Percentiles rank a stretch among this genome's conserved stretches.
These are phyloP conservation scores for Drosophila micromelanica DNA, from an alignment of 1,140 invertebrate genomes.

Conservation along the genomic window DNA sequence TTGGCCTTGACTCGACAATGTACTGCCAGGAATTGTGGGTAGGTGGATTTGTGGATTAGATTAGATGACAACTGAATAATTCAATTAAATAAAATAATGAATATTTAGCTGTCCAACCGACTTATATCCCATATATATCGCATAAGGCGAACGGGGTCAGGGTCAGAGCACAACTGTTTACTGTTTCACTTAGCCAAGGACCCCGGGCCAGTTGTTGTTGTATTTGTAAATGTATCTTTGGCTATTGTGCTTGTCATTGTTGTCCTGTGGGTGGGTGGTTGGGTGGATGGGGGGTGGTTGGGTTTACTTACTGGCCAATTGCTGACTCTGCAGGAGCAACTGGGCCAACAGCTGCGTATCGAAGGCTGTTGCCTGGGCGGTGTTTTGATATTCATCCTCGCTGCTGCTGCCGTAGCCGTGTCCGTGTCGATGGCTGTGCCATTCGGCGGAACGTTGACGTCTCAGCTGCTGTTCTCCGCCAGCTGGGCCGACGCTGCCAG, in stretches of 20 bases:
- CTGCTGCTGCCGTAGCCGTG: conserved; percentile 86
- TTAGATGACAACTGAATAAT: conserved; percentile 63
- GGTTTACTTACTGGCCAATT: conserved; percentile 85
- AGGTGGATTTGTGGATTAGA: conserved; percentile 15
- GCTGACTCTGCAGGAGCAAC: conserved; percentile 86
- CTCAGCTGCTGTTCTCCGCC: conserved; percentile 83
- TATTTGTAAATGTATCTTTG: conserved; percentile 3
- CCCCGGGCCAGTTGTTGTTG: background rate
- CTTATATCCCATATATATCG: conserved; percentile 45
- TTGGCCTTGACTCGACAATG: background rate
- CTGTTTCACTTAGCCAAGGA: background rate
- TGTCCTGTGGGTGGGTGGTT: too few species aligned
- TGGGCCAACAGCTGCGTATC: conserved; percentile 85
- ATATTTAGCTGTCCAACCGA: conserved; percentile 58
- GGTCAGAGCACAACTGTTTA: conserved; percentile 1
- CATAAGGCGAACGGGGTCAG: conserved; percentile 4
- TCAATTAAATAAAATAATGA: conserved; percentile 78
- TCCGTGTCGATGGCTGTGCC: conserved; percentile 86
- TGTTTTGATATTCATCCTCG: conserved; percentile 86
- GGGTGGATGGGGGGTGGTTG: too few species aligned
- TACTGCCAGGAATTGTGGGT: background rate
- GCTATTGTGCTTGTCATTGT: conserved; percentile 1
- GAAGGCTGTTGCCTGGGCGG: conserved; percentile 83
- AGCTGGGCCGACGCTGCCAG: background rate
- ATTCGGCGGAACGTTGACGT: conserved; percentile 87